Percentiles rank a stretch among this genome's conserved stretches.
These are phyloP conservation scores for Hemicrepidius hirtus DNA, from an alignment of 2,888 invertebrate species.

Conservation along the genomic window DNA sequence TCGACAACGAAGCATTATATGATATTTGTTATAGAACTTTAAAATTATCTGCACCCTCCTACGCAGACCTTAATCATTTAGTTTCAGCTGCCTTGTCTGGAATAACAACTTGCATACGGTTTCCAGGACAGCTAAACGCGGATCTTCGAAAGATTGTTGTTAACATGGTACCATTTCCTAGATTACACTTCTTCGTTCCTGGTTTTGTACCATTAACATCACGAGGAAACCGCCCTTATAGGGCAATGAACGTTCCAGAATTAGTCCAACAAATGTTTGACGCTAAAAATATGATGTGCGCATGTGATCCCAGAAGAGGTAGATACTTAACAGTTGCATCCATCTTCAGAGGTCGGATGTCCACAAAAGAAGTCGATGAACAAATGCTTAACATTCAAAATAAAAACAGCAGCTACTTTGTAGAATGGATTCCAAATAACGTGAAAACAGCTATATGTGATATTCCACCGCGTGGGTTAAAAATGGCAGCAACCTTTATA, in stretches of 20 bases:
- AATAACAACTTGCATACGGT: conserved; percentile 74
- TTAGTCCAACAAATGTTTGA: conserved; percentile 89
- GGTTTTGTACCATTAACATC: conserved; percentile 79
- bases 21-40: conserved; percentile 79
- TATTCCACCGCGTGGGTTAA: conserved; percentile 79
- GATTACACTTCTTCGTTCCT: conserved; percentile 79
- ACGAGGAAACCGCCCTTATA: conserved; percentile 79
- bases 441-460: conserved; percentile 84
- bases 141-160: conserved; percentile 79
- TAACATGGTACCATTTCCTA: conserved; percentile 81
- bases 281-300: conserved; percentile 92
- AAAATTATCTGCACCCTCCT: conserved; percentile 77
- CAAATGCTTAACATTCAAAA: conserved; percentile 80
- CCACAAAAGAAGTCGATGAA: conserved; percentile 77
- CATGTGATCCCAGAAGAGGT: conserved; percentile 89
- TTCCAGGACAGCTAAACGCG: conserved; percentile 78
- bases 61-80: conserved; percentile 75
- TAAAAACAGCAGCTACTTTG: conserved; percentile 80
- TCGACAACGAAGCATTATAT: conserved; percentile 79
- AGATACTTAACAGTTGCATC: conserved; percentile 87
- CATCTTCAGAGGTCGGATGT: conserved; percentile 85
- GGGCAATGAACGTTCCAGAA: conserved; percentile 84
- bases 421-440: conserved; percentile 82
- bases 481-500: conserved; percentile 71
- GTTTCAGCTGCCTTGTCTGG: conserved; percentile 76